A percentile compares a stretch with the other conserved stretches of the same genome.
Conservation (phyloP, 2,888 invertebrate genomes). For the Nemotelus pantherinus region DNA sequence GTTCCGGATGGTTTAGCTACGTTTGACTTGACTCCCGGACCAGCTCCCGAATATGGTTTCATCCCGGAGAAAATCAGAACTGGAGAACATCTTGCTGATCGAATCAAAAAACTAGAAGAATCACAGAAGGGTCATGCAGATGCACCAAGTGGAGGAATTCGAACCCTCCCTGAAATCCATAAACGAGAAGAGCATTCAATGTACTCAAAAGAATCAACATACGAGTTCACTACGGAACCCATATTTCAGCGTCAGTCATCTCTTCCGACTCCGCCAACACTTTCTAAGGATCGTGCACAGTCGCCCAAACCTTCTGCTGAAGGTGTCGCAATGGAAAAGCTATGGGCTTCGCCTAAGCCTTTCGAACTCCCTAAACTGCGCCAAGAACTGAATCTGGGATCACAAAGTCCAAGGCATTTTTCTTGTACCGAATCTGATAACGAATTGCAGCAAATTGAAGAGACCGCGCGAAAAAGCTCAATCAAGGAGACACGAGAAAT, state of each 20-base stretch:
- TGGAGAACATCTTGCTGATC: constrained; percentile 68
- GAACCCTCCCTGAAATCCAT: constrained; percentile 64
- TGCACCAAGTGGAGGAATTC: constrained; percentile 69
- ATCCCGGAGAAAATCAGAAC: constrained; percentile 67
- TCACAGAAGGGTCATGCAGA: constrained; percentile 68
- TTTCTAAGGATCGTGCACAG: constrained; percentile 61
- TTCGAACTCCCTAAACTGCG: constrained; percentile 55
- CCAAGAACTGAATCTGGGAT: constrained; percentile 27
- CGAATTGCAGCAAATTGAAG: constrained; percentile 58
- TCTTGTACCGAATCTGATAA: constrained; percentile 33
- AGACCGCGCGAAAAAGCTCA: constrained; percentile 56
- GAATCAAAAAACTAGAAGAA: constrained; percentile 71
- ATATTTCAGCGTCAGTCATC: constrained; percentile 63
- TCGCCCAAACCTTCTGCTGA: constrained; percentile 72
- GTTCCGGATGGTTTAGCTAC: constrained; percentile 61
- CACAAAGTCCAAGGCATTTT: constrained; percentile 29
- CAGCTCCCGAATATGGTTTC: constrained; percentile 76
- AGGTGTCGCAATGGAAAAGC: constrained; percentile 74
- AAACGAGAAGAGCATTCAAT: constrained; percentile 52
- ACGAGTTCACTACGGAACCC: constrained; percentile 58
- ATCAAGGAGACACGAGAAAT: constrained; percentile 58
- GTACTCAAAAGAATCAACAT: constrained; percentile 58
- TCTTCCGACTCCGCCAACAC: constrained; percentile 59
- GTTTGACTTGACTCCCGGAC: constrained; percentile 72
- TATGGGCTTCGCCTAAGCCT: constrained; percentile 68